A percentile compares a stretch with the other conserved stretches of the same genome.
phyloP scores from a whole-genome alignment of 2,113 vertebrate species.

The Pyrgilauda ruficollis region DNA sequence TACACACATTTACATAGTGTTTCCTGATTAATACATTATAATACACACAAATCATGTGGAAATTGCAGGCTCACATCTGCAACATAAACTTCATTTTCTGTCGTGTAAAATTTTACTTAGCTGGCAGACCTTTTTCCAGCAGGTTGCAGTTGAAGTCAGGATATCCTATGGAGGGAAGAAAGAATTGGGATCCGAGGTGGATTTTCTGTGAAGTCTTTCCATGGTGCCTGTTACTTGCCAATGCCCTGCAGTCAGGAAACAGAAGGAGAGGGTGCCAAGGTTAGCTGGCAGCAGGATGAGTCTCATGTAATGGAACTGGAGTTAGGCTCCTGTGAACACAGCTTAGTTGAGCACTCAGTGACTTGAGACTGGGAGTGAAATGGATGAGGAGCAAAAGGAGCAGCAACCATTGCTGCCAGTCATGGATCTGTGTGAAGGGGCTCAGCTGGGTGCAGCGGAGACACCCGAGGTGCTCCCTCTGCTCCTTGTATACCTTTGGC shows the following conservation, averaged over 20 bases:
- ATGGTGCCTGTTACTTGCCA: not conserved
- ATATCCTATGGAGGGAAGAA: not conserved
- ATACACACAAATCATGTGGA: slow-evolving; percentile 19
- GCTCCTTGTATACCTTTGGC: not conserved
- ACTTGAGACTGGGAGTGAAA: not conserved
- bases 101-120: not conserved
- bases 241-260: not conserved
- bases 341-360: not conserved
- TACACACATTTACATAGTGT: slow-evolving; percentile 45
- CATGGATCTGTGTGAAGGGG: not conserved
- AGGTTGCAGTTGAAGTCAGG: not conserved
- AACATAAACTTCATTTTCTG: not conserved
- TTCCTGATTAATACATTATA: slow-evolving; percentile 30
- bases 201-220: not conserved
- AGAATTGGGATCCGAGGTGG: not conserved
- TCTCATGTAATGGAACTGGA: not conserved
- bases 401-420: too few species aligned
- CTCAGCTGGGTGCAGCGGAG: not conserved
- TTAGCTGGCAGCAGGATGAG: not conserved
- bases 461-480: not conserved
- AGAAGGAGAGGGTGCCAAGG: not conserved
- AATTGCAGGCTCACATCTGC: slow-evolving; percentile 3
- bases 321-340: not conserved
- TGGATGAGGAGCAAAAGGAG: not conserved
- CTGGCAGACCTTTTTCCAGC: not conserved